These are phyloP conservation scores for Macropodus opercularis DNA, from an alignment of 2,797 vertebrate species.

Conservation along the genomic window DNA sequence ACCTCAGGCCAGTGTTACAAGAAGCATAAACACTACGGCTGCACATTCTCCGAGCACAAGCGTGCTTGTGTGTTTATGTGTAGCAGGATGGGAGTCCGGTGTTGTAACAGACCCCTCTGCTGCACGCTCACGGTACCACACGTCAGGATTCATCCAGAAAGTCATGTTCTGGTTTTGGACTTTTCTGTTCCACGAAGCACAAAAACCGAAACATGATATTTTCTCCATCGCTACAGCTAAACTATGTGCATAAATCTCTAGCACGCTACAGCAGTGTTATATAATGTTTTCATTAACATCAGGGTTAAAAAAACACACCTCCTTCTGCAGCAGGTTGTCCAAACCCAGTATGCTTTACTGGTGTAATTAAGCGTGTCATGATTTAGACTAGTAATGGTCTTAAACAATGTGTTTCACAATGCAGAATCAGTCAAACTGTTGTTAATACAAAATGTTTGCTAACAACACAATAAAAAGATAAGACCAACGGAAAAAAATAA, in stretches of 20 bases:
- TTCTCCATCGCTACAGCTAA: slow-evolving; percentile 2
- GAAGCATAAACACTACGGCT: too few relatives aligned
- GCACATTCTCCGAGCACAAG: too few relatives aligned
- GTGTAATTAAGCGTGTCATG: not conserved
- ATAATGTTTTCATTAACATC: slow-evolving; percentile 3
- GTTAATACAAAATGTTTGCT: too few relatives aligned
- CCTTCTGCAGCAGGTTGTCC: not conserved
- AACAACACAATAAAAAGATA: too few relatives aligned
- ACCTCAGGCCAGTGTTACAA: too few relatives aligned
- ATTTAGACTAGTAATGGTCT: too few relatives aligned
- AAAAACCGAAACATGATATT: not conserved
- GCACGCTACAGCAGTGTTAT: slow-evolving; percentile 4
- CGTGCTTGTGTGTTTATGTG: too few relatives aligned
- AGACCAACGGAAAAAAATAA: too few relatives aligned
- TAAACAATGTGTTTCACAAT: too few relatives aligned
- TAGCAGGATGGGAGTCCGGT: too few relatives aligned
- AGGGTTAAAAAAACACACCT: slow-evolving; percentile 1
- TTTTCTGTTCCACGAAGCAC: not conserved
- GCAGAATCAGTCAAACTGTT: too few relatives aligned
- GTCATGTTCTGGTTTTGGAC: not conserved
- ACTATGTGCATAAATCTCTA: not conserved
- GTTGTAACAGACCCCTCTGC: too few relatives aligned
- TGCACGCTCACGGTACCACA: not conserved
- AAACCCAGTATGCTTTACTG: not conserved
- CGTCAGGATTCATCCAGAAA: not conserved